phyloP scores from a whole-genome alignment of 1,140 invertebrate species.

The Prorops nasuta region DNA sequence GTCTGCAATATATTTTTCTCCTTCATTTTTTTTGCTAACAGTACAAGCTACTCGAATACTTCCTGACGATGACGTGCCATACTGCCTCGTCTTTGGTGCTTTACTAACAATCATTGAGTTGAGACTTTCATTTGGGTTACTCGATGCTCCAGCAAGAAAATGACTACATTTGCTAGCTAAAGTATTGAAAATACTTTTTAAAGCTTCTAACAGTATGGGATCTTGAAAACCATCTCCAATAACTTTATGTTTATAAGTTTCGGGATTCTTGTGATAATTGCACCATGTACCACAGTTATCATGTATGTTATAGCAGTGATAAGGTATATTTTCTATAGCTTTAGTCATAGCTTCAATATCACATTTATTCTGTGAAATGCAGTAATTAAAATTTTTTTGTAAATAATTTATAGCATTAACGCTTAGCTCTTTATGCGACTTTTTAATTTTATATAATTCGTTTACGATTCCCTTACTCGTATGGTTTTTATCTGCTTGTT shows the following conservation, averaged over 20 bases:
- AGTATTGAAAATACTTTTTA: neutral
- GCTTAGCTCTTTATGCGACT: conserved; percentile 15
- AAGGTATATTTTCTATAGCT: neutral
- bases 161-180: neutral
- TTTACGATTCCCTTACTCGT: conserved; percentile 18
- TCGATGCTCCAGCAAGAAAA: neutral
- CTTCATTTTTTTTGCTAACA: no score
- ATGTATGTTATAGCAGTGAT: neutral
- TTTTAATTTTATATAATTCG: conserved; percentile 17
- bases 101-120: neutral
- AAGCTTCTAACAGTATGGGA: neutral
- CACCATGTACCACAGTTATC: neutral
- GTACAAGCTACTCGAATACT: no score
- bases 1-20: no score
- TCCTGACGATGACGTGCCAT: no score
- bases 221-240: neutral
- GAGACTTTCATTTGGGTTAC: neutral
- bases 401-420: conserved; percentile 19
- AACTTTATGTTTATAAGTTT: neutral
- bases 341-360: neutral
- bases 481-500: conserved; percentile 20
- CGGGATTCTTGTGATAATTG: neutral
- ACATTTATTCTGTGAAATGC: conserved; percentile 21
- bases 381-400: conserved; percentile 20
- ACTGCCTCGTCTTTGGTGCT: neutral